Evolutionary conservation across 2,113 vertebrate species (phyloP), one percentile per base, ranked within the genome.

Genomic region (Strigops habroptila): DNA sequence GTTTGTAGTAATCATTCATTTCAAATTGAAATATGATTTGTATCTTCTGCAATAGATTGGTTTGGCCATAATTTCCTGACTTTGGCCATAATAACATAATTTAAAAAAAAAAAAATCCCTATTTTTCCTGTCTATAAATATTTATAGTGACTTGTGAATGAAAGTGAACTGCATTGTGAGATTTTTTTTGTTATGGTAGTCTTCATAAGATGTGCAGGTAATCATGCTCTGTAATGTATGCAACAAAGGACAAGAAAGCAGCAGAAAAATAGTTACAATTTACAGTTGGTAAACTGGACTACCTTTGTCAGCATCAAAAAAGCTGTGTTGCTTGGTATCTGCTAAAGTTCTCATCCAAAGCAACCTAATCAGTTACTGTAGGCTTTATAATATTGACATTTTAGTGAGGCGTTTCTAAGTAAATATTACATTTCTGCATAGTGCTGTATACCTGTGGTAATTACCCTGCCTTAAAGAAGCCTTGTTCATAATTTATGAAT

Each of bases 401-500:
- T 93, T 27, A 46, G 51, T 14, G 48, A 75, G 69, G 70, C 10
- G 9, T 21, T 74, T 86, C 87, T 90, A 12, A 83, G 91, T 74
- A 90, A 95, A 93, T 85, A 91, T 49, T 16, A 8, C 52, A 71
- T 90, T 95, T 91, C 55, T 91, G 39, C 16, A 0, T 15, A 41
- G 51, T 75, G 46, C 65, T 63, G 7, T 75, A 57, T 82, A 90
- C 52, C 65, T 94, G 57, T 23, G 74, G 68, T 91, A 91, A 95
- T 94, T 83, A 94, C 46, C 51, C 37, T 0, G 22, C 27, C 31
- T 82, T 91, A 22, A 88, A 76, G 68, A 67, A 90, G 23, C 28
- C 79, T 85, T 8, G 17, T 49, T 92, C 80, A 92, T 95, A 25
- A 90, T 94, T 96, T 88, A 96, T 95, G 80, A 93, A 83, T 73